Evolutionary conservation across 2,797 vertebrate genomes (phyloP).

Genomic region (Choloepus didactylus): DNA sequence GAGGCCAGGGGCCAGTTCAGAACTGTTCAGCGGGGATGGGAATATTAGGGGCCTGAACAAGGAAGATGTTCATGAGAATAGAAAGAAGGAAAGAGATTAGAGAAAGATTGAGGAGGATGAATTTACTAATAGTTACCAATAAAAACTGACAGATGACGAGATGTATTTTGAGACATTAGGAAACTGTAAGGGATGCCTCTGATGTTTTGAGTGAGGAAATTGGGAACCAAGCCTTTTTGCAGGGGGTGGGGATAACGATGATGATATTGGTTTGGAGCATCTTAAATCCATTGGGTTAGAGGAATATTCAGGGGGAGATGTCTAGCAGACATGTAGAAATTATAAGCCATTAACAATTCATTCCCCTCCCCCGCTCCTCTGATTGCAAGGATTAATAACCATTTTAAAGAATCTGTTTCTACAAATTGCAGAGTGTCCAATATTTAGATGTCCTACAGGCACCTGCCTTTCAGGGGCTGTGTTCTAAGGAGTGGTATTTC

Average conservation of each 20-base stretch:
- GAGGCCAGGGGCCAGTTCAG: background rate
- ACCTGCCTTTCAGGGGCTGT: background rate
- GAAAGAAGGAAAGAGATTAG: conserved; percentile 17
- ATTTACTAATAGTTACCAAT: conserved; percentile 56
- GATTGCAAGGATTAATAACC: background rate
- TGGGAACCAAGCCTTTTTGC: background rate
- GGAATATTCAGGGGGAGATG: background rate
- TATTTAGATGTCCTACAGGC: background rate
- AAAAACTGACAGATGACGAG: conserved; percentile 45
- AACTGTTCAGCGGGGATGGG: background rate
- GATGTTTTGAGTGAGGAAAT: conserved; percentile 35
- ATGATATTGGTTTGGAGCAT: conserved; percentile 35
- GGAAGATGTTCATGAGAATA: background rate
- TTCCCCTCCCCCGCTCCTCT: background rate
- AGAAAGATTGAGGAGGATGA: background rate
- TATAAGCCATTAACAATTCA: conserved; percentile 4
- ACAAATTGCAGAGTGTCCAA: background rate
- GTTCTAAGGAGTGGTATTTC: background rate
- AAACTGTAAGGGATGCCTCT: background rate
- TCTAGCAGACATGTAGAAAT: conserved; percentile 40
- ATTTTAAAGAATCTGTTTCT: conserved; percentile 38
- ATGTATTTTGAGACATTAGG: conserved; percentile 46
- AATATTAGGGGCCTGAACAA: background rate
- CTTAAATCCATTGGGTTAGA: conserved; percentile 37
- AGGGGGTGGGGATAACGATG: background rate